These are phyloP conservation scores for Remorina albescens DNA, from an alignment of 2,797 vertebrate genomes.

Conservation along the genomic window DNA sequence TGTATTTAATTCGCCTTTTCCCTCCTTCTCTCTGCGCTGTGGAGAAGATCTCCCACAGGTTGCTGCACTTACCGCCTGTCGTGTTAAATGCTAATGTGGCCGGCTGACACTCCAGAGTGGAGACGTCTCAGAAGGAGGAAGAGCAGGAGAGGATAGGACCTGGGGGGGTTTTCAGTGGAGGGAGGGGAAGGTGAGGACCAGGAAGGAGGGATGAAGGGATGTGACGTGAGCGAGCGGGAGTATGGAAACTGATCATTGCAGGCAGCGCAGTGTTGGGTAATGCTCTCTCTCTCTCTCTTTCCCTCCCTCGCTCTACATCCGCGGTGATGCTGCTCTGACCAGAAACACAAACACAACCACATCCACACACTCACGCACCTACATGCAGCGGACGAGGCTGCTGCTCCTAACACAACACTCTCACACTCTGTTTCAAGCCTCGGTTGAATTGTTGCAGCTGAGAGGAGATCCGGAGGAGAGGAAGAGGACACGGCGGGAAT, in stretches of 20 bases:
- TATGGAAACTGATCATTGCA: slow-evolving; percentile 80
- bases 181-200: slow-evolving; percentile 50
- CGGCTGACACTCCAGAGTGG: slow-evolving; percentile 14
- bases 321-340: slow-evolving; percentile 58
- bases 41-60: slow-evolving; percentile 52
- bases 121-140: slow-evolving; percentile 19
- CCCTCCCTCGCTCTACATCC: slow-evolving; percentile 38
- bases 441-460: too few relatives aligned
- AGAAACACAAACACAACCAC: slow-evolving; percentile 58
- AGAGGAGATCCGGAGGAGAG: slow-evolving; percentile 39
- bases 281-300: slow-evolving; percentile 24
- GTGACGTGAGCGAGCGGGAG: slow-evolving; percentile 77
- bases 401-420: slow-evolving; percentile 24
- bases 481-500: slow-evolving; percentile 41
- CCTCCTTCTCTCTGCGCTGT: slow-evolving; percentile 14
- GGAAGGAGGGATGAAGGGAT: slow-evolving; percentile 58
- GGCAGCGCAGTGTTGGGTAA: slow-evolving; percentile 64
- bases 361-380: slow-evolving; percentile 53
- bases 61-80: slow-evolving; percentile 41
- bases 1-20: too few relatives aligned
- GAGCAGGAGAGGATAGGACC: slow-evolving; percentile 43
- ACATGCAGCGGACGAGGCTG: slow-evolving; percentile 55
- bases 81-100: slow-evolving; percentile 54
- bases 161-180: slow-evolving; percentile 40
- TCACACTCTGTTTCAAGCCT: too few relatives aligned